These are phyloP conservation scores for Lathamus discolor DNA, from an alignment of 2,113 vertebrate genomes.

Conservation along the genomic window DNA sequence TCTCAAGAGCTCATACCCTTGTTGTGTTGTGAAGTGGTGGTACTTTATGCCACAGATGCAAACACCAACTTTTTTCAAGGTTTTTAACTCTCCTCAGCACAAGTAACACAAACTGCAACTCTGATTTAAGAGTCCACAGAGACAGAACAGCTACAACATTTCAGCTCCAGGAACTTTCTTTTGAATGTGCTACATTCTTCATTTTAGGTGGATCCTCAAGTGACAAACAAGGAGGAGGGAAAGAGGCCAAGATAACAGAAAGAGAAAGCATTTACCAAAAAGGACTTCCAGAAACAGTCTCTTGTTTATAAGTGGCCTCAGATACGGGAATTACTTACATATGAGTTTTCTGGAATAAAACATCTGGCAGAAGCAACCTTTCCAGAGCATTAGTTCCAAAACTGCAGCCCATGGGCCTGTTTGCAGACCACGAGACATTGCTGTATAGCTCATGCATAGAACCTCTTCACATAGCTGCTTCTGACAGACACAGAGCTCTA, in stretches of 20 bases:
- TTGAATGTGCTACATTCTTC: slow-evolving; percentile 5
- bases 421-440: background rate
- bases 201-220: slow-evolving; percentile 38
- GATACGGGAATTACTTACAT: slow-evolving; percentile 2
- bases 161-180: slow-evolving; percentile 17
- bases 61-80: background rate
- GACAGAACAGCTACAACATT: slow-evolving; percentile 18
- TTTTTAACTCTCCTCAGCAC: background rate
- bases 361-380: background rate
- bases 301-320: background rate
- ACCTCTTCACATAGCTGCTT: background rate
- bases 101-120: background rate
- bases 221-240: slow-evolving; percentile 4
- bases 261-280: background rate
- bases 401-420: background rate
- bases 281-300: slow-evolving; percentile 8
- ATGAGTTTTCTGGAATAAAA: slow-evolving; percentile 20
- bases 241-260: background rate
- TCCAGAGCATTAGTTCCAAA: background rate
- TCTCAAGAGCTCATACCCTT: background rate
- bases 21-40: background rate
- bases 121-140: background rate
- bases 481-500: background rate
- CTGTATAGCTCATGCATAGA: background rate
- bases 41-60: background rate